Evolutionary conservation across 1,140 invertebrate species (phyloP).

Genomic region (Euura saliciscinereae): DNA sequence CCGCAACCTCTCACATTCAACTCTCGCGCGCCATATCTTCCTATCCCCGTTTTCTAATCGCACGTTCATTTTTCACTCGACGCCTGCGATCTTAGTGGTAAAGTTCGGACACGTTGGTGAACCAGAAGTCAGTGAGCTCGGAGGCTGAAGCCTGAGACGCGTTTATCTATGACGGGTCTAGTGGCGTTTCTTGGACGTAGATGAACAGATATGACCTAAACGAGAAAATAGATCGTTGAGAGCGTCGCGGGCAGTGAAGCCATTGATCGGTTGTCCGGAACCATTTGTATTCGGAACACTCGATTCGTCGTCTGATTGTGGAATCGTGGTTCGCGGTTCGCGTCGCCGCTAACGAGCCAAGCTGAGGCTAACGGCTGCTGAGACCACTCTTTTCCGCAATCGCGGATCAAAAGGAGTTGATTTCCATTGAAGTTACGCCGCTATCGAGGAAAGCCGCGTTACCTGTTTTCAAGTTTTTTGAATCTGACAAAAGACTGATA

Average conservation of each 20-base stretch:
- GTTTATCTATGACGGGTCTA: neutral
- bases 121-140: neutral
- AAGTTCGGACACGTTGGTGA: neutral
- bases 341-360: neutral
- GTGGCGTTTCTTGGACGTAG: neutral
- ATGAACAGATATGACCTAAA: neutral
- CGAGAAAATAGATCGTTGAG: neutral
- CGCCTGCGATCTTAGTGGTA: no score
- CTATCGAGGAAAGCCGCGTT: neutral
- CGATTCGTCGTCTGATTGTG: neutral
- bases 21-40: no score
- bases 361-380: no score
- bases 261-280: slow-evolving; percentile 4
- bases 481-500: no score
- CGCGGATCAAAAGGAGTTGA: neutral
- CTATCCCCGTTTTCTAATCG: no score
- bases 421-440: neutral
- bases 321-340: neutral
- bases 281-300: slow-evolving; percentile 7
- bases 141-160: neutral
- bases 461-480: no score
- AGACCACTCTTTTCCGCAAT: neutral
- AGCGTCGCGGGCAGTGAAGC: neutral
- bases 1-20: no score
- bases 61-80: no score